These are phyloP conservation scores for Podarcis cretensis DNA, from an alignment of 2,113 vertebrate genomes.

Conservation along the genomic window DNA sequence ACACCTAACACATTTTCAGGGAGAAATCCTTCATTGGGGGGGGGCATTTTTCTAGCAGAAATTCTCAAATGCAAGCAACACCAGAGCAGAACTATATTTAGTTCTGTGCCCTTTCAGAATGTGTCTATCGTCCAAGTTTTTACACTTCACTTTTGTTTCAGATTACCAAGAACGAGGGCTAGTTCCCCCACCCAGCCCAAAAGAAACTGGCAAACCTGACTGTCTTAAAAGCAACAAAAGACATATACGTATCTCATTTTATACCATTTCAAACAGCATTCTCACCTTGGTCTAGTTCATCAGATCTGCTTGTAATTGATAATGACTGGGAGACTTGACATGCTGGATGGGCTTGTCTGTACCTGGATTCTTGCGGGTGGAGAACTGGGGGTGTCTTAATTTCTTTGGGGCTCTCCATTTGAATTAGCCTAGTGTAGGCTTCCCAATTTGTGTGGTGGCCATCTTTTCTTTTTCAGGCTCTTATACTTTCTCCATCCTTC, in stretches of 20 bases:
- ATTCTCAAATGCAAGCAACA: not conserved
- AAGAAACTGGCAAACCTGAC: not conserved
- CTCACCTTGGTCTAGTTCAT: not conserved
- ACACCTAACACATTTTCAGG: too few relatives aligned
- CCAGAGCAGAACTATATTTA: not conserved
- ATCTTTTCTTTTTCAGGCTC: not conserved
- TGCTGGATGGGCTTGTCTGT: not conserved
- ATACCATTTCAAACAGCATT: not conserved
- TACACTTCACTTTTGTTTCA: not conserved
- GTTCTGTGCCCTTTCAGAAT: not conserved
- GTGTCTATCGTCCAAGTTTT: accelerated
- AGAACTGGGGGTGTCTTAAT: not conserved
- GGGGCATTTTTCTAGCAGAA: too few relatives aligned
- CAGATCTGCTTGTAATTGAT: not conserved
- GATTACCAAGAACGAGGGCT: not conserved
- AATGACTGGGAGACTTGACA: not conserved
- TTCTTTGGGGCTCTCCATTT: not conserved
- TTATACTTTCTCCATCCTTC: not conserved
- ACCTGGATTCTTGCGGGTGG: not conserved
- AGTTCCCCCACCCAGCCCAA: too few relatives aligned
- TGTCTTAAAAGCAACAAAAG: not conserved
- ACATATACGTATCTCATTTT: not conserved
- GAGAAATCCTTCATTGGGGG: too few relatives aligned
- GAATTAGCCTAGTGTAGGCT: not conserved
- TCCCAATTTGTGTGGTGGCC: accelerated